Percentiles rank a stretch among this genome's conserved stretches.
These are phyloP conservation scores for Noctua janthe DNA, from an alignment of 2,888 invertebrate species.

Conservation along the genomic window DNA sequence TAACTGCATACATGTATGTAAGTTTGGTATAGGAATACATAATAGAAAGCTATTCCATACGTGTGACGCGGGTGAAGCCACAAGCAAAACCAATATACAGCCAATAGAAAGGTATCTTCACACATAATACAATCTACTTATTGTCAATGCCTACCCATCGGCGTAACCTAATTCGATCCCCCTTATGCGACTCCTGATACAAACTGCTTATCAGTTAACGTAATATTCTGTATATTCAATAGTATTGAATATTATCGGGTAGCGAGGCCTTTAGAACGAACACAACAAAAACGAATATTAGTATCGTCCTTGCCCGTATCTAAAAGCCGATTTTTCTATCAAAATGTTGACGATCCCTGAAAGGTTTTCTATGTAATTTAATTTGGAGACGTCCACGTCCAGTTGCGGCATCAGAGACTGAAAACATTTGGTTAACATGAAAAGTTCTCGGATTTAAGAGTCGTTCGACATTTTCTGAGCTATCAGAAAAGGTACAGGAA, in stretches of 20 bases:
- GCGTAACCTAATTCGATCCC: slow-evolving; percentile 52
- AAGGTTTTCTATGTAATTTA: slow-evolving; percentile 69
- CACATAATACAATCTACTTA: slow-evolving; percentile 41
- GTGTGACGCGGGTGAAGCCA: slow-evolving; percentile 19
- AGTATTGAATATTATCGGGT: slow-evolving; percentile 31
- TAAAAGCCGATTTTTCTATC: slow-evolving; percentile 51
- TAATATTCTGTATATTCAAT: slow-evolving; percentile 48
- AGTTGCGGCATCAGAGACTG: slow-evolving; percentile 23
- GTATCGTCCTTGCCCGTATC: slow-evolving; percentile 10
- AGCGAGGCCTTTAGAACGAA: slow-evolving; percentile 3
- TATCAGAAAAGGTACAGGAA: slow-evolving; percentile 32
- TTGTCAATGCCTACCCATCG: slow-evolving; percentile 40
- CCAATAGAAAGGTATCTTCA: slow-evolving; percentile 35
- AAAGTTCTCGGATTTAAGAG: slow-evolving; percentile 49
- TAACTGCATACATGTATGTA: not conserved
- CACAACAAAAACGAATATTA: slow-evolving; percentile 31
- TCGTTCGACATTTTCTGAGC: slow-evolving; percentile 26
- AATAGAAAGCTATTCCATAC: slow-evolving; percentile 15
- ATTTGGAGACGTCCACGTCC: slow-evolving; percentile 50
- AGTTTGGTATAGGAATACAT: not conserved
- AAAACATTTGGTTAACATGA: slow-evolving; percentile 57
- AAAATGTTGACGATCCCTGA: slow-evolving; percentile 60
- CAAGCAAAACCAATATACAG: slow-evolving; percentile 40
- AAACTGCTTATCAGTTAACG: slow-evolving; percentile 57
- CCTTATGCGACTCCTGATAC: slow-evolving; percentile 40